Evolutionary conservation across 2,113 vertebrate genomes (phyloP), one percentile per base, ranked within the genome.

Genomic region (Rhinolophus ferrumequinum): DNA sequence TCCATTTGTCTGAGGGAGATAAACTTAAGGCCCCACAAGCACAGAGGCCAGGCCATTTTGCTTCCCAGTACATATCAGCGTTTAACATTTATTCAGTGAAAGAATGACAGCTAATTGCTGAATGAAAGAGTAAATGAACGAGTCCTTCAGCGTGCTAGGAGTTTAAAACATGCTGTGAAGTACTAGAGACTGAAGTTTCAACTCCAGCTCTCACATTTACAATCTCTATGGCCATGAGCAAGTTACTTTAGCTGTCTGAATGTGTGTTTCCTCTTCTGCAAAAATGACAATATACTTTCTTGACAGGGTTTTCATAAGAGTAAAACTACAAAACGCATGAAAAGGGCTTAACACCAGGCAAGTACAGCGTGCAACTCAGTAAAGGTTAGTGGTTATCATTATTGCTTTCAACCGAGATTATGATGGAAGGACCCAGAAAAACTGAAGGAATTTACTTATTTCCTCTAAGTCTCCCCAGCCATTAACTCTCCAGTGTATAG

Each of bases 371-470:
- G 26, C 82, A 92, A 24, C n/a, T 82, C 28, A 38, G 62, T 41
- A 69, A 66, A 92, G 44, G 19, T 92, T 21, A 44, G 54, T 28
- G 13, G 41, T 41, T 33, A 66, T 38, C 56, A 54, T 33, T 18
- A 90, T 38, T 84, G 73, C 52, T 83, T 94, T 85, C 87, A 88
- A 38, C 38, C 50, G 69, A 28, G n/a, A 67, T 62, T 64, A 67
- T 5, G 16, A 85, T 62, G 64, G 28, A 91, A 97, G 76, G 81
- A 83, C 8, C 4, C 35, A 88, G 88, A 73, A 76, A 95, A 96
- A 56, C 8, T 1, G 47, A n/a, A 18, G n/a, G 67, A 72, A 77
- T 94, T 44, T 64, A 67, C 19, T 30, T 54, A 11, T 50, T 54
- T 92, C 56, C n/a, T 72, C 50, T 73, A 60, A 83, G 2, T 75